Base-by-base conservation (phyloP, 2,797 vertebrate species). In the Acrossocheilus fasciatus region DNA sequence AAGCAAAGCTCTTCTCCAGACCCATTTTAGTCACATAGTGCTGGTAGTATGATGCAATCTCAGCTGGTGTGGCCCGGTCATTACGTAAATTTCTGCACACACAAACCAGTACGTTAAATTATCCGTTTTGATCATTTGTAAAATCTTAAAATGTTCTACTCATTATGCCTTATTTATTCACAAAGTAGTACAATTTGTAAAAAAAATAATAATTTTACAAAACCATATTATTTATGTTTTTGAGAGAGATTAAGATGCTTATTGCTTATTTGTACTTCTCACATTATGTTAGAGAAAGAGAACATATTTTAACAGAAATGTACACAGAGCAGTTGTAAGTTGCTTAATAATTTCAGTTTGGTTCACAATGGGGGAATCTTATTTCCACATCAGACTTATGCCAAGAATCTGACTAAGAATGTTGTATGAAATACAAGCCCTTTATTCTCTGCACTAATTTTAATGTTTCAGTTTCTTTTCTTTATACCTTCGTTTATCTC, bases 21-120 rank as follows among this genome's bases (percentile, higher is more conserved):
- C 93, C 93, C 95, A 95, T 96, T 89, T 91, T 91, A 73, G 90
- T 92, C 54, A 96, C 95, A 52, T 96, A 96, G 93, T 96, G 95
- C 54, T 96, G 93, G 88, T 96, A 96, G 91, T 96, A 96, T 10
- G 94, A 96, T 3, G 96, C 96, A 0, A 96, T 96, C 90, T 96
- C 96, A 1, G 95, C 94, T 0, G 96, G 94, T 0, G 96, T 96
- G 86, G 95, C 96, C 0, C 96, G 94, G 84, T 96, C 96, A 1
- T 96, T 96, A 18, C 96, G 92, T 1, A 96, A 90, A 26, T 94
- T 96, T 85, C 96, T 96, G 69, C 34, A 52, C 3, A 36, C 4
- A 85, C 4, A 84, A 50, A 43, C 64, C 84, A 41, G 12, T 14
- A 54, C 8, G 0, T 74, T 36, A 50, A 26, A 73, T 18, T 0